Evolutionary conservation across 2,888 invertebrate species (phyloP).

Genomic region (Deroplatys truncata): DNA sequence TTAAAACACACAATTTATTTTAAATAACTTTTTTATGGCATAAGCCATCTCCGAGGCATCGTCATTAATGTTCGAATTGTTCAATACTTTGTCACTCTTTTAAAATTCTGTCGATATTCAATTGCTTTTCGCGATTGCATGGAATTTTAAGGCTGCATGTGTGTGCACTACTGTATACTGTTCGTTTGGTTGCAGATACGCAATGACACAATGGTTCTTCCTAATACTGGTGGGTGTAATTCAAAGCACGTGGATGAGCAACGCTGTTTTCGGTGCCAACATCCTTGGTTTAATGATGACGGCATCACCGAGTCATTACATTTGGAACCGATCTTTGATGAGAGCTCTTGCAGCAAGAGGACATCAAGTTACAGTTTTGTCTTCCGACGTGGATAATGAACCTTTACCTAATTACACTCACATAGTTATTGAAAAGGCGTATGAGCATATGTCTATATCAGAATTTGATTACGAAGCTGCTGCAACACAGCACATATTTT

Average conservation of each 20-base stretch:
- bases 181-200: background rate
- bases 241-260: background rate
- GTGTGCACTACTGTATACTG: too few species aligned
- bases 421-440: constrained; percentile 23
- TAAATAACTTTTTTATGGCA: too few species aligned
- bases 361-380: constrained; percentile 29
- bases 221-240: background rate
- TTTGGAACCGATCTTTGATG: constrained; percentile 25
- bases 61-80: too few species aligned
- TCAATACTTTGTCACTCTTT: too few species aligned
- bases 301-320: constrained; percentile 28
- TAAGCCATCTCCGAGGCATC: too few species aligned
- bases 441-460: background rate
- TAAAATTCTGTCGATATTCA: too few species aligned
- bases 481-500: background rate
- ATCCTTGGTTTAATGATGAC: constrained; percentile 24
- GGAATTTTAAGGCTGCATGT: too few species aligned
- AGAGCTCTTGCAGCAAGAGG: constrained; percentile 22
- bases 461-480: background rate
- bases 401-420: constrained; percentile 21
- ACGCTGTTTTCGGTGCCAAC: background rate
- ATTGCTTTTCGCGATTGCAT: too few species aligned
- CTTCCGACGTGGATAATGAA: constrained; percentile 23
- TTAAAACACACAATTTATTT: too few species aligned
- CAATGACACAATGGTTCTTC: background rate